Evolutionary conservation across 2,113 vertebrate genomes (phyloP).

Genomic region (Osmerus eperlanus): DNA sequence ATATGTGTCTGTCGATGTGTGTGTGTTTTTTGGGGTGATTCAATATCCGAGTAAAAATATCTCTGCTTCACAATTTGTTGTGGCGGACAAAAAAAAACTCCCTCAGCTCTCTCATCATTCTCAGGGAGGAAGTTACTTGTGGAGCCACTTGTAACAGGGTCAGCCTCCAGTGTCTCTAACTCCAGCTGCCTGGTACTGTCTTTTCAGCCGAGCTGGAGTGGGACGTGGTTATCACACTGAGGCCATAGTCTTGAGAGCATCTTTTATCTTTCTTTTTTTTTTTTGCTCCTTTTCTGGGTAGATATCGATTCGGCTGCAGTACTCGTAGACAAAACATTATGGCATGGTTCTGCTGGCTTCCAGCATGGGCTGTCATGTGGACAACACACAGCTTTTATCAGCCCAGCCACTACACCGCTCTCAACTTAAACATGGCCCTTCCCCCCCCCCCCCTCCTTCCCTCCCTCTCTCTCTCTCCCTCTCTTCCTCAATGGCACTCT

Average conservation of each 20-base stretch:
- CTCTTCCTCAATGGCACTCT: slow-evolving; percentile 8
- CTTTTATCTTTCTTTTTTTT: background rate
- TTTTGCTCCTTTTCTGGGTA: background rate
- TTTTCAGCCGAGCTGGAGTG: background rate
- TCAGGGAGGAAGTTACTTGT: slow-evolving; percentile 2
- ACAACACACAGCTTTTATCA: background rate
- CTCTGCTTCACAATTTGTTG: too few relatives aligned
- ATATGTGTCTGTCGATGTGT: too few relatives aligned
- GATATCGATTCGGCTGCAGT: slow-evolving; percentile 13
- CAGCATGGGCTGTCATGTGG: background rate
- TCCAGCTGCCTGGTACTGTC: background rate
- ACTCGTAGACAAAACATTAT: background rate
- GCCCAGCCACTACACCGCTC: background rate
- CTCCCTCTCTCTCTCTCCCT: background rate
- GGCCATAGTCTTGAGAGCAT: slow-evolving; percentile 10
- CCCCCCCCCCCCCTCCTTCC: background rate
- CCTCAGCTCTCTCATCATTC: slow-evolving; percentile 1
- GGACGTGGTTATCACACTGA: slow-evolving; percentile 24
- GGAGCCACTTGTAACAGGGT: slow-evolving; percentile 6
- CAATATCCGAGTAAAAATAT: too few relatives aligned
- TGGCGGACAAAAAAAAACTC: too few relatives aligned
- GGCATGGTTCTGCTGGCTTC: background rate
- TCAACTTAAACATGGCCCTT: slow-evolving; percentile 11
- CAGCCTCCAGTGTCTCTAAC: slow-evolving; percentile 9
- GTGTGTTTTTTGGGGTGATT: background rate